These are phyloP conservation scores for Ispidina lecontei DNA, from an alignment of 2,797 vertebrate species.

Conservation along the genomic window DNA sequence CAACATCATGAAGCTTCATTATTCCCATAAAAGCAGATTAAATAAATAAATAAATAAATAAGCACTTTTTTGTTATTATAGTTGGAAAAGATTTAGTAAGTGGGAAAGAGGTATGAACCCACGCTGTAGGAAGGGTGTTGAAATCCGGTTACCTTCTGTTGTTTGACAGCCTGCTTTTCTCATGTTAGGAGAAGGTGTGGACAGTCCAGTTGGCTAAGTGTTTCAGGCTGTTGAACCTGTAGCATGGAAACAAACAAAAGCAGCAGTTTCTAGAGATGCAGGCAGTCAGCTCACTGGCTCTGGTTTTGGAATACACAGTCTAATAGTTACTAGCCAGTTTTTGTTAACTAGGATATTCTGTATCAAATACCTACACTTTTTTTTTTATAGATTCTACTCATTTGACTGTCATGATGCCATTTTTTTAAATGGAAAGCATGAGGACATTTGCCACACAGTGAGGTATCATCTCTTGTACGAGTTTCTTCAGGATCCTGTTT, in stretches of 20 bases:
- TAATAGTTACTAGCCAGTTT: neutral
- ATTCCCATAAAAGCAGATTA: neutral
- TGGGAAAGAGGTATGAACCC: neutral
- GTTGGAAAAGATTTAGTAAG: neutral
- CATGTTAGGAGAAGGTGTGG: neutral
- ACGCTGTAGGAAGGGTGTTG: neutral
- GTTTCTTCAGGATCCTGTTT: neutral
- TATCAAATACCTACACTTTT: neutral
- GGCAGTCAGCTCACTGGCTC: neutral
- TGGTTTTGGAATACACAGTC: neutral
- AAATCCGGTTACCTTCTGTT: neutral
- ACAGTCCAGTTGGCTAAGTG: neutral
- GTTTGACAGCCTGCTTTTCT: neutral
- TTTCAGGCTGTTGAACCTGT: neutral
- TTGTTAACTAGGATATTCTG: neutral
- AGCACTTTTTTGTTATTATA: neutral
- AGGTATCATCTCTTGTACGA: neutral
- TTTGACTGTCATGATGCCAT: neutral
- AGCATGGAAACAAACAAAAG: neutral
- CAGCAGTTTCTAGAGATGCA: neutral
- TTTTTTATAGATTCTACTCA: neutral
- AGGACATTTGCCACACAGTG: neutral
- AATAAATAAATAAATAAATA: neutral
- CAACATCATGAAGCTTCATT: neutral
- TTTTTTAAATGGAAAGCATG: neutral